Conservation (phyloP, 1,140 invertebrate genomes). For the Drosophila mojavensis region DNA sequence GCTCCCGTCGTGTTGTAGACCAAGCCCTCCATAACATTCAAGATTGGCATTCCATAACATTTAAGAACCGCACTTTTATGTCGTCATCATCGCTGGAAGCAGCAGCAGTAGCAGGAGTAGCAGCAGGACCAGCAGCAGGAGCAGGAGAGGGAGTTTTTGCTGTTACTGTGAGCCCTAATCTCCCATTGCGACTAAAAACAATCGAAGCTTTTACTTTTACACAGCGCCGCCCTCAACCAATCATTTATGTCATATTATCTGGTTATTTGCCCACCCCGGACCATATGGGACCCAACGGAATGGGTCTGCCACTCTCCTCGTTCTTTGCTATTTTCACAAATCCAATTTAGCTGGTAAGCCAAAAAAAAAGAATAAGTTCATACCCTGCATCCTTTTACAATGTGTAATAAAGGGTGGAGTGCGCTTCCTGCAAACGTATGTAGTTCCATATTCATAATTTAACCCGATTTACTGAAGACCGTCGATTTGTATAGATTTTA, state of each 20-base stretch:
- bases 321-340: constrained; percentile 27
- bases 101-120: not conserved
- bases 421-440: no score
- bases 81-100: constrained; percentile 49
- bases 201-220: constrained; percentile 57
- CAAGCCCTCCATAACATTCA: constrained; percentile 48
- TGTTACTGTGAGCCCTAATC: constrained; percentile 57
- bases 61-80: constrained; percentile 52
- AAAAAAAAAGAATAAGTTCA: not conserved
- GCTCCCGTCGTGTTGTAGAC: constrained; percentile 48
- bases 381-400: not conserved
- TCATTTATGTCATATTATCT: constrained; percentile 65
- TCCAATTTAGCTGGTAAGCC: constrained; percentile 78
- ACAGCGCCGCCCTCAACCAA: constrained; percentile 13
- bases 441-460: no score
- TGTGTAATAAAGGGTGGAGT: no score
- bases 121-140: constrained; percentile 1
- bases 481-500: no score
- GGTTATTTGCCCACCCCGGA: constrained; percentile 45
- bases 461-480: no score
- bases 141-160: constrained; percentile 2
- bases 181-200: constrained; percentile 48
- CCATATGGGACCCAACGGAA: constrained; percentile 14
- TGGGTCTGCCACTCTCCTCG: not conserved
- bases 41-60: constrained; percentile 51